Conservation (phyloP, 2,797 vertebrate genomes). For the Thalassophryne amazonica region DNA sequence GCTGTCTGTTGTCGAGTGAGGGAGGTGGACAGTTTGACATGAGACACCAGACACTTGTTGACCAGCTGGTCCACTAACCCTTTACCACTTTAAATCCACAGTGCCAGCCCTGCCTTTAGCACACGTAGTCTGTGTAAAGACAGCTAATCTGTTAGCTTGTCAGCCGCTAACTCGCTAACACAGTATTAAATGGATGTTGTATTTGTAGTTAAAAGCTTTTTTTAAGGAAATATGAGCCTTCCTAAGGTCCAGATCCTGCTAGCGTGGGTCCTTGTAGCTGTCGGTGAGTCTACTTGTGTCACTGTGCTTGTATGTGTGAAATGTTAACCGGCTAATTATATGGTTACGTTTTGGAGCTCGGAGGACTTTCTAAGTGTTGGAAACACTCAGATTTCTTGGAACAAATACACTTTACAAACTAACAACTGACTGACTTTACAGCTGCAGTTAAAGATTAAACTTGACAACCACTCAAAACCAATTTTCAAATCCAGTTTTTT, state of each 20-base stretch:
- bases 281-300: slow-evolving; percentile 48
- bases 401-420: too few species aligned
- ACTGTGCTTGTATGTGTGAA: background rate
- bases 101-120: background rate
- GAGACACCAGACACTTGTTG: slow-evolving; percentile 44
- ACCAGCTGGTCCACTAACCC: slow-evolving; percentile 10
- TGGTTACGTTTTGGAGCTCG: too few species aligned
- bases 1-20: slow-evolving; percentile 51
- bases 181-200: slow-evolving; percentile 9
- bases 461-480: too few species aligned
- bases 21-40: slow-evolving; percentile 18
- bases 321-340: too few species aligned
- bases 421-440: too few species aligned
- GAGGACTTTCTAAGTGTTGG: too few species aligned
- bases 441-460: too few species aligned
- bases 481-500: too few species aligned
- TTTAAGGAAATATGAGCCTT: slow-evolving; percentile 44
- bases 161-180: background rate
- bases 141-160: background rate
- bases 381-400: too few species aligned
- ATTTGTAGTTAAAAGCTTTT: background rate
- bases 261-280: slow-evolving; percentile 26
- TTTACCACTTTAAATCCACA: slow-evolving; percentile 5
- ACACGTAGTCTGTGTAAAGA: background rate
- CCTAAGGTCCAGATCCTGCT: slow-evolving; percentile 28